Conservation (phyloP, 2,888 invertebrate species). For the Brenthis daphne region DNA sequence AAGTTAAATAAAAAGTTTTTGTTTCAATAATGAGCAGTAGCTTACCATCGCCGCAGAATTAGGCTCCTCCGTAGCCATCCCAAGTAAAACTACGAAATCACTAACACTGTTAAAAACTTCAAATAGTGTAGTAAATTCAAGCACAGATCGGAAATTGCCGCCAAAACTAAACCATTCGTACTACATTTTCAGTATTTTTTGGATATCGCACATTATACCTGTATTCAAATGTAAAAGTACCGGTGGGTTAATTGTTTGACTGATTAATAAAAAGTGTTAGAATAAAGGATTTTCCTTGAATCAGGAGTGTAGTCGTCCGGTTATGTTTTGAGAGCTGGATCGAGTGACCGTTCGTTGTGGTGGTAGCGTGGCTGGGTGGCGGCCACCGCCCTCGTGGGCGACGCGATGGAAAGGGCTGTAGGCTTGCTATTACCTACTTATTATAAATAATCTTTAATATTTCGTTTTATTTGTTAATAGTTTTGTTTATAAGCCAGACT, state of each 20-base stretch:
- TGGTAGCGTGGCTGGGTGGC: constrained; percentile 57
- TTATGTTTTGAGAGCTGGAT: constrained; percentile 78
- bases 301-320: constrained; percentile 74
- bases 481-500: too few species aligned
- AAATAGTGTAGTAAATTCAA: constrained; percentile 6
- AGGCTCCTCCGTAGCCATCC: constrained; percentile 66
- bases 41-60: constrained; percentile 66
- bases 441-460: neutral
- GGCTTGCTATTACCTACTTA: neutral
- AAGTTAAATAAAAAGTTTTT: too few species aligned
- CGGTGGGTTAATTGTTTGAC: neutral
- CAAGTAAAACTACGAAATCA: constrained; percentile 25
- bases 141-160: constrained; percentile 28
- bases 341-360: constrained; percentile 66
- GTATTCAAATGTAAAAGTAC: neutral
- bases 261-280: constrained; percentile 17
- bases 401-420: constrained; percentile 42
- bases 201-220: neutral
- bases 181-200: neutral
- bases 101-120: constrained; percentile 15
- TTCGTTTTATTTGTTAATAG: too few species aligned
- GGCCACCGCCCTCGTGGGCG: constrained; percentile 69
- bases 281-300: constrained; percentile 44
- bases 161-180: constrained; percentile 24
- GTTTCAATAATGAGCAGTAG: neutral